phyloP scores from a whole-genome alignment of 2,113 vertebrate genomes.

The Cichladusa arquata region DNA sequence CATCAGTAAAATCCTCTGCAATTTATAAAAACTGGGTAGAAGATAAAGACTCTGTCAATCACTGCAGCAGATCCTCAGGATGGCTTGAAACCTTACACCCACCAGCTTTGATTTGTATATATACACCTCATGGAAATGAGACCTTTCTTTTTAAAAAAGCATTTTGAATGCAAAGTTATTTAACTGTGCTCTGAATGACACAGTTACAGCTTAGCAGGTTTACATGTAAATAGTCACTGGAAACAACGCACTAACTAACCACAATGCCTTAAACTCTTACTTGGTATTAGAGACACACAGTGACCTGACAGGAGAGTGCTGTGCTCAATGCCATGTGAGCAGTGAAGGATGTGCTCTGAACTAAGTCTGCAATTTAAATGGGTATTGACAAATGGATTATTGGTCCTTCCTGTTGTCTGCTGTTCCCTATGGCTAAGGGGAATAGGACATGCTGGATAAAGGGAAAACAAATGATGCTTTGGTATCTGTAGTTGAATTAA shows the following conservation, averaged over 20 bases:
- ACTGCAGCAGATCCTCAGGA: neutral
- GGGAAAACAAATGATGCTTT: neutral
- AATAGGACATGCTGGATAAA: neutral
- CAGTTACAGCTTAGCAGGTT: neutral
- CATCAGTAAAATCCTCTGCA: neutral
- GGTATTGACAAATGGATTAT: neutral
- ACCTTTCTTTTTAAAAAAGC: neutral
- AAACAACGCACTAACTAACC: neutral
- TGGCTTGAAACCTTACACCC: neutral
- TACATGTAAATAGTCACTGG: neutral
- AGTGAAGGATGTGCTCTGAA: neutral
- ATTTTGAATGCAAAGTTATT: neutral
- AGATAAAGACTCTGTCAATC: constrained; percentile 8
- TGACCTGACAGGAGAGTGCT: neutral
- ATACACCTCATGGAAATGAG: neutral
- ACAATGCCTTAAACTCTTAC: neutral
- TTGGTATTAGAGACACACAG: neutral
- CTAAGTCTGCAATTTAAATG: neutral
- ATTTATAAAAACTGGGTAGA: neutral
- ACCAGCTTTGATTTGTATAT: neutral
- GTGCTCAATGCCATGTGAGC: neutral
- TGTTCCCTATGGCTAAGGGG: neutral
- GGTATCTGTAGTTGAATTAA: neutral
- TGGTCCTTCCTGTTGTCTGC: neutral
- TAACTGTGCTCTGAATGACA: neutral